Conservation (phyloP, 2,888 invertebrate species). For the Ptychoptera contaminata region DNA sequence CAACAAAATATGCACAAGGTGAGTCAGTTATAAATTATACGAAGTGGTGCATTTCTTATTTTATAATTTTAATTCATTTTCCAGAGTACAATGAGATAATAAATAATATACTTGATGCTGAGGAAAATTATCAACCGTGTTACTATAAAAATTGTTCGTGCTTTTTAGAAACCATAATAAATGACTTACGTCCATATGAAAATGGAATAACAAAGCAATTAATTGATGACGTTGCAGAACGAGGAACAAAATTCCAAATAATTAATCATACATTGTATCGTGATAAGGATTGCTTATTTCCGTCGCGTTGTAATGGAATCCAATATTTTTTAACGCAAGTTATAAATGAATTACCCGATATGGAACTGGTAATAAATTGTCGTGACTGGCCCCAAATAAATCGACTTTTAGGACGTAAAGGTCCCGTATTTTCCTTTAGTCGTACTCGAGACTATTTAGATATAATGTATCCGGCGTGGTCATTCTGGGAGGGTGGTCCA, state of each 20-base stretch:
- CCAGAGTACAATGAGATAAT: too few species aligned
- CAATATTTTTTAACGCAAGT: slow-evolving; percentile 71
- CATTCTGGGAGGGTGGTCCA: slow-evolving; percentile 97
- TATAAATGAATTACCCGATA: slow-evolving; percentile 53
- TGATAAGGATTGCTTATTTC: slow-evolving; percentile 77
- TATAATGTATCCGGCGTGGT: slow-evolving; percentile 93
- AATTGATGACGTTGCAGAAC: slow-evolving; percentile 34
- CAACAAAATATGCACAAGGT: too few species aligned
- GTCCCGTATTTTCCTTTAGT: slow-evolving; percentile 92
- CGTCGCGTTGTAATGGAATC: slow-evolving; percentile 76
- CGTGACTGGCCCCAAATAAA: slow-evolving; percentile 86
- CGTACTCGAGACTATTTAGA: slow-evolving; percentile 71
- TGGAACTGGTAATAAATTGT: slow-evolving; percentile 78
- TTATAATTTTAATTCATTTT: too few species aligned
- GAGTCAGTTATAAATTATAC: too few species aligned
- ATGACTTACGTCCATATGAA: slow-evolving; percentile 53
- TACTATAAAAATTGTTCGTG: slow-evolving; percentile 44
- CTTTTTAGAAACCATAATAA: slow-evolving; percentile 42
- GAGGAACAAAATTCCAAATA: slow-evolving; percentile 70
- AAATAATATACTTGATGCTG: slow-evolving; percentile 20
- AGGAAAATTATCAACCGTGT: slow-evolving; percentile 38
- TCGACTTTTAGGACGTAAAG: slow-evolving; percentile 38
- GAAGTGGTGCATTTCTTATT: too few species aligned
- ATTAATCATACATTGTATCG: slow-evolving; percentile 65
- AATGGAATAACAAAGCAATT: slow-evolving; percentile 53